A percentile compares a stretch with the other conserved stretches of the same genome.
phyloP scores from a whole-genome alignment of 2,113 vertebrate species.

The Ciconia maguari region DNA sequence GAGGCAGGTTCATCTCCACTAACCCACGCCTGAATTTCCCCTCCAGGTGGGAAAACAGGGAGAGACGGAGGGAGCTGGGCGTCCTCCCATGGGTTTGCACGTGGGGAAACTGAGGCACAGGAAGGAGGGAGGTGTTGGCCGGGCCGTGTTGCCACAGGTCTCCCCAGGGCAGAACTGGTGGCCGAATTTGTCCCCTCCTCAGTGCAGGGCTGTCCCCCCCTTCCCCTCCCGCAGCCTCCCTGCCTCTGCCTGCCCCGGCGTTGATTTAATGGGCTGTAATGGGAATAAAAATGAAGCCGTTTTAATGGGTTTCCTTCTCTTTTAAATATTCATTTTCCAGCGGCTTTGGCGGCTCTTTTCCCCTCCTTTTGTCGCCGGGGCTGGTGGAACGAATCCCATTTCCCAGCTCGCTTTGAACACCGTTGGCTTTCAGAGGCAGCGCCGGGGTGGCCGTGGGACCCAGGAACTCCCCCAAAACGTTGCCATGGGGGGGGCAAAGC shows the following conservation, averaged over 20 bases:
- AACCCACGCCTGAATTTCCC: fast-evolving
- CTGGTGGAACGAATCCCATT: background rate
- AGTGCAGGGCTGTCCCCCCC: background rate
- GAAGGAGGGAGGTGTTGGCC: background rate
- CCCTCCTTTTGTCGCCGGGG: background rate
- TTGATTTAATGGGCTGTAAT: constrained; percentile 2
- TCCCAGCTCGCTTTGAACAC: background rate
- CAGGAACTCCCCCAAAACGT: background rate
- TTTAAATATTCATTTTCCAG: constrained; percentile 16
- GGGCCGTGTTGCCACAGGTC: background rate
- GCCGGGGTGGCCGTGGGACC: background rate
- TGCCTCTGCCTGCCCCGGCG: background rate
- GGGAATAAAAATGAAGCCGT: background rate
- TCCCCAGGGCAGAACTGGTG: background rate
- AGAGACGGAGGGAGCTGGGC: fast-evolving
- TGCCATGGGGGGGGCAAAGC: background rate
- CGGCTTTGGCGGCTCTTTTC: background rate
- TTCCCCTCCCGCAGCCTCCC: background rate
- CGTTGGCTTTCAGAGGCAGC: background rate
- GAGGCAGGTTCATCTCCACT: background rate
- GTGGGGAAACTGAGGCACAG: background rate
- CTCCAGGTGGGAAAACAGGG: background rate
- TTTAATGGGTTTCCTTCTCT: constrained; percentile 3
- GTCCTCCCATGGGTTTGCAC: background rate
- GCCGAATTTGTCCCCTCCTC: background rate